Evolutionary conservation across 2,797 vertebrate species (phyloP).

Genomic region (Coendou prehensilis): DNA sequence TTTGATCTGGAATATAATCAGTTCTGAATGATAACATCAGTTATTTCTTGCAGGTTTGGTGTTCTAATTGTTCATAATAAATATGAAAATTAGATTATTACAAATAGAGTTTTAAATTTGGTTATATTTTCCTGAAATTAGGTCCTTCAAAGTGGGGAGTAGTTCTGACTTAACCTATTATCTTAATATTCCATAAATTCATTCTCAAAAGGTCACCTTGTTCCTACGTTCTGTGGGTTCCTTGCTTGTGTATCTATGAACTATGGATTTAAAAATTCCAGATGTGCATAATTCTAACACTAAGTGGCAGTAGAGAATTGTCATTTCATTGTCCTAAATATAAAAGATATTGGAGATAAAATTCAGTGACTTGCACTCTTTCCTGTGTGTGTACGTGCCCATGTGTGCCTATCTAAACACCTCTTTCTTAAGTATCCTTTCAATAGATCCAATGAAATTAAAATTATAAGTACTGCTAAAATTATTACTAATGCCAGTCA

Average conservation of each 20-base stretch:
- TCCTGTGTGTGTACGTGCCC: background rate
- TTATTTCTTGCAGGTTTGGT: slow-evolving; percentile 26
- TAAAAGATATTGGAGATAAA: slow-evolving; percentile 24
- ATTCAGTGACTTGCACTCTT: background rate
- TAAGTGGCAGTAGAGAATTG: slow-evolving; percentile 29
- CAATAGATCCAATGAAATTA: background rate
- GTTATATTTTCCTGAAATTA: slow-evolving; percentile 30
- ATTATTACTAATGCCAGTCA: background rate
- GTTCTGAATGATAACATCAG: background rate
- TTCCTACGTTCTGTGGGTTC: background rate
- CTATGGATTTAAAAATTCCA: slow-evolving; percentile 47
- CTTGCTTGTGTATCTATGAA: background rate
- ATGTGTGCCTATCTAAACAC: background rate
- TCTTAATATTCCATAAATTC: slow-evolving; percentile 15
- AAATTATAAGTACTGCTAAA: background rate
- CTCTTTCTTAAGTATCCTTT: slow-evolving; percentile 21
- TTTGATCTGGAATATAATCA: slow-evolving; percentile 52
- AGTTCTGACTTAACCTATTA: background rate
- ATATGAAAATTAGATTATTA: slow-evolving; percentile 41
- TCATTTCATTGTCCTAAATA: background rate
- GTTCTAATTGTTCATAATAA: slow-evolving; percentile 20
- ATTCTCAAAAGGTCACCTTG: slow-evolving; percentile 57
- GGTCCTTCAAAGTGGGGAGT: background rate
- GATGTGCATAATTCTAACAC: slow-evolving; percentile 38
- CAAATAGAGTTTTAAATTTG: slow-evolving; percentile 36